A percentile compares a stretch with the other conserved stretches of the same genome.
Conservation (phyloP, 1,140 invertebrate species). For the Bombus pascuorum region DNA sequence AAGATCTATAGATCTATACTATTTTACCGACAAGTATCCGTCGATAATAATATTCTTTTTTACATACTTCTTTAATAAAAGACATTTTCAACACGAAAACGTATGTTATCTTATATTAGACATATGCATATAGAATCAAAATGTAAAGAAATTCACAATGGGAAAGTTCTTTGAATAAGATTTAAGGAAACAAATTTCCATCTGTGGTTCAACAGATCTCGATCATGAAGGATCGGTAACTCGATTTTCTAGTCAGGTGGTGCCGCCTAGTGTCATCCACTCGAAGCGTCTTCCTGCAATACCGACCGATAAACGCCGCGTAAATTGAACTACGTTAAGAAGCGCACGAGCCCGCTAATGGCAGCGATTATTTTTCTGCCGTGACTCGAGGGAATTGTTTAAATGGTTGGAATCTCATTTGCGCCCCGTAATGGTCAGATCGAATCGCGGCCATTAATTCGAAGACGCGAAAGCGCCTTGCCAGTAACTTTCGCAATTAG, state of each 20-base stretch:
- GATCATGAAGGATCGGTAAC: conserved; percentile 51
- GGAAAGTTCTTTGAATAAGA: background rate
- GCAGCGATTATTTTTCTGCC: conserved; percentile 32
- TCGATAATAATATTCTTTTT: conserved; percentile 39
- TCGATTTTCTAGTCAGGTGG: conserved; percentile 45
- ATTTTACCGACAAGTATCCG: conserved; percentile 29
- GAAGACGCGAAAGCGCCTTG: conserved; percentile 1
- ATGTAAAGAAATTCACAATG: too few species aligned
- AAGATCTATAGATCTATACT: conserved; percentile 6
- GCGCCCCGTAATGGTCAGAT: conserved; percentile 20
- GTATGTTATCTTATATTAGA: too few species aligned
- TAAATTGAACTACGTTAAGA: conserved; percentile 32
- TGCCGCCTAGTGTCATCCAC: conserved; percentile 25
- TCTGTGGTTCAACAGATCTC: background rate
- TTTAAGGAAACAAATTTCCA: background rate
- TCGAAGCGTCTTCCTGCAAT: conserved; percentile 13
- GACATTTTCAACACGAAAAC: background rate
- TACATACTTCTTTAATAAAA: background rate
- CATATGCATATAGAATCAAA: background rate
- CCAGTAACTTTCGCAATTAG: conserved; percentile 57
- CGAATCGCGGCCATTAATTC: conserved; percentile 42
- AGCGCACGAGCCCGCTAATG: background rate
- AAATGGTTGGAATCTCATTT: conserved; percentile 26
- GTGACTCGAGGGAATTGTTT: conserved; percentile 12
- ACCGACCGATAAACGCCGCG: conserved; percentile 34